Percentiles rank a stretch among this genome's conserved stretches.
Conservation (phyloP, 2,113 vertebrate genomes). For the Pangasianodon gigas region DNA sequence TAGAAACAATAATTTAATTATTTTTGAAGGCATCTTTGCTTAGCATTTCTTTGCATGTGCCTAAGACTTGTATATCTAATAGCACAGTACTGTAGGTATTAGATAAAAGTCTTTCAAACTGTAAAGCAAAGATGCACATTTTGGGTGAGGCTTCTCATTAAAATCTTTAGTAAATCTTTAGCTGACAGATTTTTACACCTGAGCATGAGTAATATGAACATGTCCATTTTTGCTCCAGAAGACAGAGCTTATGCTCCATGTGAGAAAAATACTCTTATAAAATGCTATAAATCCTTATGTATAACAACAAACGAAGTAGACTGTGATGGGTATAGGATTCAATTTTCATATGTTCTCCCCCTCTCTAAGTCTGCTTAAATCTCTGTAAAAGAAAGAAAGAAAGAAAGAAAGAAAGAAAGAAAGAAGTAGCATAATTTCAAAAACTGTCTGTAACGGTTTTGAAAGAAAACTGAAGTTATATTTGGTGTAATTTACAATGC, state of each 20-base stretch:
- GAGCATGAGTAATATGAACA: background rate
- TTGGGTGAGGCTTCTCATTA: background rate
- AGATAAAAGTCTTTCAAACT: background rate
- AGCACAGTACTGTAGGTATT: too few relatives aligned
- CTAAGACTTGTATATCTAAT: too few relatives aligned
- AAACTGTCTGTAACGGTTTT: background rate
- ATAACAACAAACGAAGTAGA: background rate
- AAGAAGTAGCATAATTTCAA: background rate
- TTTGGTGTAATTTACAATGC: constrained; percentile 49
- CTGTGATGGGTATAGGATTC: background rate
- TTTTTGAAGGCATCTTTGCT: too few relatives aligned
- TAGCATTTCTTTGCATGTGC: too few relatives aligned
- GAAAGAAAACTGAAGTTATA: constrained; percentile 13
- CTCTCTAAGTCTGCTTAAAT: constrained; percentile 5
- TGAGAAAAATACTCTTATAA: background rate
- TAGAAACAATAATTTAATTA: too few relatives aligned
- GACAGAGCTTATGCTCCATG: background rate
- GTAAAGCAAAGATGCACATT: background rate
- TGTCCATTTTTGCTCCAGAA: background rate
- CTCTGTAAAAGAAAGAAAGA: background rate
- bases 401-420: background rate
- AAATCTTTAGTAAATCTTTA: background rate
- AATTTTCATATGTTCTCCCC: background rate
- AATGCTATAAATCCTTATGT: background rate
- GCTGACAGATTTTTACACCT: background rate